Base-by-base conservation (phyloP, 2,113 vertebrate genomes). In the Antigone vipio region DNA sequence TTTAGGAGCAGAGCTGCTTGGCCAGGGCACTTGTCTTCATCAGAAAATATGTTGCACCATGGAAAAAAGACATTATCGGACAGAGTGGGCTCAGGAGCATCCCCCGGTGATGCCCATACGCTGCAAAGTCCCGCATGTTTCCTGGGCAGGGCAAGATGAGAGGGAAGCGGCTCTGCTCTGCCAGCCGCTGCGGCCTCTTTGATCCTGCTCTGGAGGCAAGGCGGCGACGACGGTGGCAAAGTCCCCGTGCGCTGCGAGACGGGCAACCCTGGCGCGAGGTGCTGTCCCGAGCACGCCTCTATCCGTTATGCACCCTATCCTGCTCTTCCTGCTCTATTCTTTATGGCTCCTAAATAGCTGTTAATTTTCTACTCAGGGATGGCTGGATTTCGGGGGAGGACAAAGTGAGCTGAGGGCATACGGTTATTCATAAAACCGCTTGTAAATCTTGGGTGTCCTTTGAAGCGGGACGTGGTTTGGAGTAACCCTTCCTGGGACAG, bases 31-130 rank as follows among this genome's bases (percentile, higher is more conserved):
- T 74, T n/a, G 12, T 27, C 38, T 35, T 50, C 42, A 4, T n/a
- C 44, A 12, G 23, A 45, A 89, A 50, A 58, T 20, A 14, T 2
- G 29, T 60, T 62, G 47, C n/a, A 4, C 9, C 0, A 1, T 49
- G 50, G 29, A 12, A 67, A n/a, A 45, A 55, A 24, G 23, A 26
- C 9, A 0, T 58, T 62, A 9, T 66, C 7, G 11, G 67, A 5
- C 17, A 1, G 35, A 69, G 26, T 0, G 8, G 7, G 49, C 29
- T 60, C 29, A 0, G 11, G 74, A 80, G 14, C 45, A 10, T 66
- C 47, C 45, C 30, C 7, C 0, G 2, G 32, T 30, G 49, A 50
- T 45, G 13, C 44, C 42, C 1, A 0, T 16, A 9, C 0, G 1
- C 49, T 6, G 38, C 23, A 2, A 67, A 55, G 17, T 49, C 72